A percentile compares a stretch with the other conserved stretches of the same genome.
These are phyloP conservation scores for Loris lydekkerianus DNA, from an alignment of 2,797 vertebrate genomes.

Conservation along the genomic window DNA sequence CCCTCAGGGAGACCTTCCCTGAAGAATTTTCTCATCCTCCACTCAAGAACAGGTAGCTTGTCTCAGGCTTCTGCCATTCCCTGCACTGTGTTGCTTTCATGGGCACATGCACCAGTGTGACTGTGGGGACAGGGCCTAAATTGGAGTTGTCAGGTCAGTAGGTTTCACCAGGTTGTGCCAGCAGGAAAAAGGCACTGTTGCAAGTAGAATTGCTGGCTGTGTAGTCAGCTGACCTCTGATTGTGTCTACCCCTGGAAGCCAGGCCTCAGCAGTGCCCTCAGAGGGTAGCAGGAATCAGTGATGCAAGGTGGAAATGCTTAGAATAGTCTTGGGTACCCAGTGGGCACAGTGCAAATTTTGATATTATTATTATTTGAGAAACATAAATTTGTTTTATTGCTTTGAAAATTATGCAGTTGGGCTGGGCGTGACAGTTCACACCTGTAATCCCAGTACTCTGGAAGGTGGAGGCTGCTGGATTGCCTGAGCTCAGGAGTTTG, in stretches of 20 bases:
- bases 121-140: neutral
- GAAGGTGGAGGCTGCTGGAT: too few species aligned
- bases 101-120: neutral
- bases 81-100: neutral
- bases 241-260: too few species aligned
- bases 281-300: neutral
- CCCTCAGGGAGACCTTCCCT: neutral
- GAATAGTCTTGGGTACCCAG: neutral
- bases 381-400: neutral
- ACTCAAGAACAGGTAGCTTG: neutral
- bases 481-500: too few species aligned
- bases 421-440: too few species aligned
- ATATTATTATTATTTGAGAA: fast-evolving
- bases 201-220: neutral
- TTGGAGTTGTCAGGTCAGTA: neutral
- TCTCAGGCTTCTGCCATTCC: neutral
- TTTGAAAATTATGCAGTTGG: neutral
- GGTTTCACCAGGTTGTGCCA: neutral
- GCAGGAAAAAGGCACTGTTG: neutral
- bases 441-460: too few species aligned
- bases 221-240: too few species aligned
- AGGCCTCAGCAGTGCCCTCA: neutral
- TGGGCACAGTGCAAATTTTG: neutral
- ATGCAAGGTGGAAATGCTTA: neutral
- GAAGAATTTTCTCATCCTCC: neutral